Conservation (phyloP, 2,113 vertebrate genomes). For the Pteropus alecto region DNA sequence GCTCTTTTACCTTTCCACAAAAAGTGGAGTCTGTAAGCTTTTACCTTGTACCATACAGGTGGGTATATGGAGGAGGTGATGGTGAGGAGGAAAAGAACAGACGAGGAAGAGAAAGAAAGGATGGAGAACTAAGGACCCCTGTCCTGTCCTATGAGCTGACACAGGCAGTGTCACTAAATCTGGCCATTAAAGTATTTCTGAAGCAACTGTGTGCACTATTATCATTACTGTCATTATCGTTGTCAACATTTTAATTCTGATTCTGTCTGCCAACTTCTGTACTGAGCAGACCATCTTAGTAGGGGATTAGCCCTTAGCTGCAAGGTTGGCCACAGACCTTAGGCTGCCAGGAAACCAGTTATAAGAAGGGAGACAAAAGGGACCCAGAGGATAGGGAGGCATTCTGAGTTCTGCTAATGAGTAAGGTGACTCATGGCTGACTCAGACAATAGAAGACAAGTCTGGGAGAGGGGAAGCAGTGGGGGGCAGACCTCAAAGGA, state of each 20-base stretch:
- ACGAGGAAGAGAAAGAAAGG: neutral
- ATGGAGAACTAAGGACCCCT: neutral
- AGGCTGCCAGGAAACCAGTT: slow-evolving; percentile 76
- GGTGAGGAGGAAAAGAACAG: neutral
- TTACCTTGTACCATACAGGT: neutral
- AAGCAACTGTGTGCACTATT: neutral
- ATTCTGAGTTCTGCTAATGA: slow-evolving; percentile 83
- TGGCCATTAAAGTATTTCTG: neutral
- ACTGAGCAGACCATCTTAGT: neutral
- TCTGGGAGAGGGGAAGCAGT: slow-evolving; percentile 70
- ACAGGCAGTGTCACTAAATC: neutral
- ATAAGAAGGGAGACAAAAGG: slow-evolving; percentile 75
- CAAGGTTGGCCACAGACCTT: slow-evolving; percentile 31
- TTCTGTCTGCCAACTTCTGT: neutral
- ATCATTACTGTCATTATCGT: neutral
- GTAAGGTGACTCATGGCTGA: slow-evolving; percentile 83
- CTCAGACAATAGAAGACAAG: slow-evolving; percentile 80
- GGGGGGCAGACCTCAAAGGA: slow-evolving; percentile 72
- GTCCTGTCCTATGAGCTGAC: neutral
- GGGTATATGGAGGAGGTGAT: neutral
- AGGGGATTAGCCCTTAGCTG: neutral
- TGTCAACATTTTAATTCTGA: neutral
- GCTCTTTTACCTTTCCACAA: neutral
- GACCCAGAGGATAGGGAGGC: slow-evolving; percentile 80
- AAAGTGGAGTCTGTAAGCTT: neutral